Percentiles rank a stretch among this genome's conserved stretches.
These are phyloP conservation scores for Abrostola tripartita DNA, from an alignment of 2,888 invertebrate species.

Conservation along the genomic window DNA sequence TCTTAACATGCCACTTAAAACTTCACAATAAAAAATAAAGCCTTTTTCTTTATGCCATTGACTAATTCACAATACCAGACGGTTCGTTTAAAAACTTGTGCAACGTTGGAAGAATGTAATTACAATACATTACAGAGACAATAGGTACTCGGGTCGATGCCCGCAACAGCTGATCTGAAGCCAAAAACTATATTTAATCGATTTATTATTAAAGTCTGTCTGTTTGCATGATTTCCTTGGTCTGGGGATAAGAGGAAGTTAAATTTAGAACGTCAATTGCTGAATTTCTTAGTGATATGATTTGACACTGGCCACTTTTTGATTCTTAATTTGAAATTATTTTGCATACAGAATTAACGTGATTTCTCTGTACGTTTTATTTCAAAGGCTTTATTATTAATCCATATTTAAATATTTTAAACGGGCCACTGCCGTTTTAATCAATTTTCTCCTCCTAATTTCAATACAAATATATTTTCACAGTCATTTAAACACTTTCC, in stretches of 20 bases:
- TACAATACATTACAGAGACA: conserved; percentile 59
- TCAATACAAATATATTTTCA: too few species aligned
- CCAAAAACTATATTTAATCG: conserved; percentile 46
- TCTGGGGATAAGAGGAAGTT: conserved; percentile 9
- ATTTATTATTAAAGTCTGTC: conserved; percentile 23
- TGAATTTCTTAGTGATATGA: background rate
- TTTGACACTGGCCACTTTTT: background rate
- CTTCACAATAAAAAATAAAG: conserved; percentile 17
- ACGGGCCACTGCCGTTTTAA: too few species aligned
- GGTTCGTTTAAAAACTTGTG: conserved; percentile 54
- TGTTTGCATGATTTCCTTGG: conserved; percentile 20
- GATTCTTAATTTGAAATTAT: too few species aligned
- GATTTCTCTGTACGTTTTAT: too few species aligned
- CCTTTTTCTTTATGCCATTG: conserved; percentile 25
- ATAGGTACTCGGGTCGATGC: conserved; percentile 50
- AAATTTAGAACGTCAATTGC: too few species aligned
- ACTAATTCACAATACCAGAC: conserved; percentile 41
- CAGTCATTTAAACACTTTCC: too few species aligned
- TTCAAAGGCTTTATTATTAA: too few species aligned
- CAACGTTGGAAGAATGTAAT: conserved; percentile 52
- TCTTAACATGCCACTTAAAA: conserved; percentile 17
- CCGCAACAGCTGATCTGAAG: conserved; percentile 56
- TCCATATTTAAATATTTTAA: too few species aligned
- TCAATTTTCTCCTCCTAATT: too few species aligned
- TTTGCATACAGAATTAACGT: too few species aligned